Percentiles rank a stretch among this genome's conserved stretches.
phyloP scores from a whole-genome alignment of 2,888 invertebrate species.

The Pimpla rufipes region DNA sequence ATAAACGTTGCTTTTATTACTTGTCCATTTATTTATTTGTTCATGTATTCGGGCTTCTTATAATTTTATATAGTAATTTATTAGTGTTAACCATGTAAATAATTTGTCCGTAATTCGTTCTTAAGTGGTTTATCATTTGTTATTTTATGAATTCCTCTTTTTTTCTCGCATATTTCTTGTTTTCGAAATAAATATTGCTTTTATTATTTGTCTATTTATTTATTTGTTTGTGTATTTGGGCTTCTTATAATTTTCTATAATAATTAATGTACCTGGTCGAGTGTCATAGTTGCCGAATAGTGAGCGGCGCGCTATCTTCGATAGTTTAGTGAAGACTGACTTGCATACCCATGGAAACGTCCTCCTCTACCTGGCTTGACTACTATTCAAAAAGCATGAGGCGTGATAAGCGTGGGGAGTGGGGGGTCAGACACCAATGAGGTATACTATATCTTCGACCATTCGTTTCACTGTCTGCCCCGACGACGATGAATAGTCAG shows the following conservation, averaged over 20 bases:
- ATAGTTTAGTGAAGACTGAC: constrained; percentile 59
- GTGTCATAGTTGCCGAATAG: constrained; percentile 84
- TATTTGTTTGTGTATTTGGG: not conserved
- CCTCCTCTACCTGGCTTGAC: constrained; percentile 10
- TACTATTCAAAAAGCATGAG: constrained; percentile 28
- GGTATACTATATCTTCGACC: not conserved
- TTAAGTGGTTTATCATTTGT: not conserved
- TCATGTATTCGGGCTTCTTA: no score
- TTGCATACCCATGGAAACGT: not conserved
- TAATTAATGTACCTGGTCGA: constrained; percentile 80
- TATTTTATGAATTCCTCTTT: no score
- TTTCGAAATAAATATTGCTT: not conserved
- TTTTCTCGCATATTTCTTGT: not conserved
- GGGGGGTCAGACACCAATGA: constrained; percentile 11
- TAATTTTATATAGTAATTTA: no score
- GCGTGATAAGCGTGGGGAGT: constrained; percentile 32
- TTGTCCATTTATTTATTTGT: no score
- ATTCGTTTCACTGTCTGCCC: not conserved
- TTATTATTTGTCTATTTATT: not conserved
- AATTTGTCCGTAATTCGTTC: not conserved
- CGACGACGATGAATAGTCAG: constrained; percentile 31
- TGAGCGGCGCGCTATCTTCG: constrained; percentile 29
- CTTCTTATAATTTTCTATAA: constrained; percentile 19
- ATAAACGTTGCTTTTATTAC: no score
- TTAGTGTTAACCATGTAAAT: no score